A percentile compares a stretch with the other conserved stretches of the same genome.
phyloP scores from a whole-genome alignment of 2,888 invertebrate species.

The Dugesia japonica region DNA sequence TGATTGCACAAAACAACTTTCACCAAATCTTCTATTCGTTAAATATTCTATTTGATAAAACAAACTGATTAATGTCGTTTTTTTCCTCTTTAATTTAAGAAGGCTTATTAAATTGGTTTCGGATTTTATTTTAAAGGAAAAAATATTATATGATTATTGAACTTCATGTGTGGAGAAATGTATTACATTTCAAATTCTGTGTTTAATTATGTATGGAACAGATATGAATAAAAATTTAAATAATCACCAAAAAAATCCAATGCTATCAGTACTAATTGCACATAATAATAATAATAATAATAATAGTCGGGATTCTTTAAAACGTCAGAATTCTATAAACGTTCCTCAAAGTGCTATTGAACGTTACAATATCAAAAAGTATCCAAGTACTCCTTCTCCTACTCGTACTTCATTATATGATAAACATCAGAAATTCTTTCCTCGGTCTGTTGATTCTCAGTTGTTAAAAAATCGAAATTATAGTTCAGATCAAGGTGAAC shows the following conservation, averaged over 20 bases:
- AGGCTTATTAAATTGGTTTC: neutral
- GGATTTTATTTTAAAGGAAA: neutral
- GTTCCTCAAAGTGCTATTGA: neutral
- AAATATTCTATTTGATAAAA: neutral
- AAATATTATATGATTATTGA: neutral
- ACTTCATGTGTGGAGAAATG: neutral
- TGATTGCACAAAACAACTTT: neutral
- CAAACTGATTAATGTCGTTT: neutral
- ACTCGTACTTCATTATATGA: neutral
- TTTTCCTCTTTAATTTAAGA: neutral
- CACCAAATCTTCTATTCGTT: neutral
- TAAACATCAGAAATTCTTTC: neutral
- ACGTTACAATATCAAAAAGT: neutral
- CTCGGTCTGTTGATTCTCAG: neutral
- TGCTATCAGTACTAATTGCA: neutral
- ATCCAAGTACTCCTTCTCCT: neutral
- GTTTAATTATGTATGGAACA: too few relatives aligned
- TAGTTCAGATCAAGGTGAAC: neutral
- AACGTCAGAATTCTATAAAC: neutral
- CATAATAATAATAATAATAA: too few relatives aligned
- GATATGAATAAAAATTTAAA: neutral
- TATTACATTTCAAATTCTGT: too few relatives aligned
- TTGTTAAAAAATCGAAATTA: neutral
- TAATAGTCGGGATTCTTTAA: neutral
- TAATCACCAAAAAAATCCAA: neutral